Percentiles rank a stretch among this genome's conserved stretches.
These are phyloP conservation scores for Sphaeramia orbicularis DNA, from an alignment of 2,797 vertebrate genomes.

Conservation along the genomic window DNA sequence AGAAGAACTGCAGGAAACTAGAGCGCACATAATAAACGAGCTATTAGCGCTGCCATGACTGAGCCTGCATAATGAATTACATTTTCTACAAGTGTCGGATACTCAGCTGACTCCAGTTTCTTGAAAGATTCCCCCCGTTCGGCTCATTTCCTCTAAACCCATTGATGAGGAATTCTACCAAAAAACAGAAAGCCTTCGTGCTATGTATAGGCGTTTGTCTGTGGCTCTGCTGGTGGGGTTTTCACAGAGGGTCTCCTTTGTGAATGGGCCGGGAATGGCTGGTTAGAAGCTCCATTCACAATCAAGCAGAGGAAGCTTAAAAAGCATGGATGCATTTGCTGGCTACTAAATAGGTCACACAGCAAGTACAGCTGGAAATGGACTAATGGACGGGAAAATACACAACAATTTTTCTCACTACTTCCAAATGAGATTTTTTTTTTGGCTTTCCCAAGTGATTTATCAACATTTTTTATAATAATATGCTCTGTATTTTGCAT, in stretches of 20 bases:
- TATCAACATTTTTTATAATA: too few relatives aligned
- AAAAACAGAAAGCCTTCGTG: constrained; percentile 10
- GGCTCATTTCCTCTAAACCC: constrained; percentile 29
- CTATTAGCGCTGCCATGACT: constrained; percentile 28
- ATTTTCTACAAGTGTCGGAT: constrained; percentile 32
- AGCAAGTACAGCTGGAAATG: constrained; percentile 21
- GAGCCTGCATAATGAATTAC: constrained; percentile 44
- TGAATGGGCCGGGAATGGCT: constrained; percentile 1
- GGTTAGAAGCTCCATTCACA: neutral
- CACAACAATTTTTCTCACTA: too few relatives aligned
- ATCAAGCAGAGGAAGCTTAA: constrained; percentile 12
- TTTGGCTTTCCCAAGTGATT: too few relatives aligned
- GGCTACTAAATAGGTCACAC: neutral
- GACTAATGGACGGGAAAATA: too few relatives aligned
- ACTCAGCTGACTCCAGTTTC: constrained; percentile 40
- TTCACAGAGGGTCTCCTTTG: constrained; percentile 36
- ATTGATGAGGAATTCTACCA: constrained; percentile 34
- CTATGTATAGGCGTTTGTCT: constrained; percentile 30
- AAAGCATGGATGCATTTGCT: constrained; percentile 1
- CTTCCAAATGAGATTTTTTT: too few relatives aligned
- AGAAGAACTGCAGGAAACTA: constrained; percentile 13
- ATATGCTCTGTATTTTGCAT: too few relatives aligned
- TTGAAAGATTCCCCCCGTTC: constrained; percentile 45
- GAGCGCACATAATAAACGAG: constrained; percentile 31
- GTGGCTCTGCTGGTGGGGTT: constrained; percentile 8